Base-by-base conservation (phyloP, 2,888 invertebrate species). In the Chrysolina haemoptera region DNA sequence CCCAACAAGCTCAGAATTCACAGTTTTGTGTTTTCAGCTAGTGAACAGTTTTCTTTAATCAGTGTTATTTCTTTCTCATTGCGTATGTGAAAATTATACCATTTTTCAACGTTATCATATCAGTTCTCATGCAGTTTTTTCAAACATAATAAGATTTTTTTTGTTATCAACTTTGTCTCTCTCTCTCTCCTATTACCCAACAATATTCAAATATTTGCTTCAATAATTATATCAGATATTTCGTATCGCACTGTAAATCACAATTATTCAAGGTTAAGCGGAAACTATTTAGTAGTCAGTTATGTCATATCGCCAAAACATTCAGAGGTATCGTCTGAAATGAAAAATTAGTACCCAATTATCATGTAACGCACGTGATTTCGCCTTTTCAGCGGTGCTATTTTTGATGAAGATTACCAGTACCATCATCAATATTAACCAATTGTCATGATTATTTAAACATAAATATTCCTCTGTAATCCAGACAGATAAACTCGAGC, bases 161-260 rank as follows among this genome's bases (percentile, higher is more conserved):
- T 3, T 35, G 8, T 35, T 8, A 35, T 35, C 35, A 35, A 35
- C 35, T 35, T 35, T 35, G 35, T 48, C 16, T 10, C 18, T 55
- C 20, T 55, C 20, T 55, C 6, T 20, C 18, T 55, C 12, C 20
- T 11, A 22, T 20, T 22, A 55, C 18, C 55, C 12, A 55, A 55
- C 1, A 18, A 55, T 12, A 22, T 11, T 20, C 20, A 55, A 55
- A 55, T 55, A 55, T 55, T 55, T 55, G 55, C 18, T 55, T 14
- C 18, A 55, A 22, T 55, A 55, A 55, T 55, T 55, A 12, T 55
- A 55, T 55, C 22, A 20, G 55, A 55, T 55, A 55, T 55, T 22
- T 18, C 55, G 22, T 22, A 16, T 12, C 20, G 5, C 55, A 35
- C 20, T 14, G 18, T 55, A 55, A 55, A 55, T 55, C 22, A 55